Conservation (phyloP, 1,140 invertebrate genomes). For the Maconellicoccus hirsutus region DNA sequence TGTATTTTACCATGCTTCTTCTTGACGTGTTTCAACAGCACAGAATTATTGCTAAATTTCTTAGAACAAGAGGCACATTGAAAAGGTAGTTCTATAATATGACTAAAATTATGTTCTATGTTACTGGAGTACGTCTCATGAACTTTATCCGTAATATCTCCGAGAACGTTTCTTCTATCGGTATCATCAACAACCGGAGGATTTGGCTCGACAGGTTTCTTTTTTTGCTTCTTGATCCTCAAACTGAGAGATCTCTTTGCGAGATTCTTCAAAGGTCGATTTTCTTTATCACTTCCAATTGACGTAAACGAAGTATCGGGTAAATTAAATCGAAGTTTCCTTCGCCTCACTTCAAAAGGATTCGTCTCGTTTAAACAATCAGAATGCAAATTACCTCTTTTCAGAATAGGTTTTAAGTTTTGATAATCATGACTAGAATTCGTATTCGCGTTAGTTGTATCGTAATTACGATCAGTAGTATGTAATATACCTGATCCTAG, state of each 20-base stretch:
- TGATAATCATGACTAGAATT: neutral
- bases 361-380: constrained; percentile 12
- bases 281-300: constrained; percentile 16
- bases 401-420: constrained; percentile 28
- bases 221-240: constrained; percentile 10
- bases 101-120: constrained; percentile 13
- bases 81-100: constrained; percentile 24
- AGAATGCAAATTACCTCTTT: constrained; percentile 26
- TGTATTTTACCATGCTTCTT: constrained; percentile 28
- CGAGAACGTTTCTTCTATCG: constrained; percentile 21
- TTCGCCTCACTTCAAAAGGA: neutral
- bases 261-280: neutral
- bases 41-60: constrained; percentile 29
- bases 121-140: constrained; percentile 18
- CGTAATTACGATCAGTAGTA: too few species aligned
- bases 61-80: constrained; percentile 31
- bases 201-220: constrained; percentile 12
- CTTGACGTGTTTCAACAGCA: constrained; percentile 30
- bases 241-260: neutral
- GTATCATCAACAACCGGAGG: constrained; percentile 3
- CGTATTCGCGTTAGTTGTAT: neutral
- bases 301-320: constrained; percentile 22
- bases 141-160: constrained; percentile 21
- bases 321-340: constrained; percentile 31
- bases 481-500: too few species aligned